A percentile compares a stretch with the other conserved stretches of the same genome.
phyloP scores from a whole-genome alignment of 30 jellyfish, hydroid and myxozoan species.

The Calvadosia cruxmelitensis region DNA sequence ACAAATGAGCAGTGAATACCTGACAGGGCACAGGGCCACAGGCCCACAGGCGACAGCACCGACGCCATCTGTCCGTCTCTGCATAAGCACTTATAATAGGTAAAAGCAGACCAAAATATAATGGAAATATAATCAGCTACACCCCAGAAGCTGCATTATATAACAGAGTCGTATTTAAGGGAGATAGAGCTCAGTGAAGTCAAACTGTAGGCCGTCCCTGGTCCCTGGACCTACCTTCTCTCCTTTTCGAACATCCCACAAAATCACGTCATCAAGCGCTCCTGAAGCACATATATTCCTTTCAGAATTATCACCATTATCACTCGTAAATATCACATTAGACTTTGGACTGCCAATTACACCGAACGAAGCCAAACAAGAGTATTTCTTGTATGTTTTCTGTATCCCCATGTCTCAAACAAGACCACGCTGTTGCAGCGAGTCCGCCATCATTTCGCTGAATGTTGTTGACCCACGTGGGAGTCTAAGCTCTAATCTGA shows the following conservation, averaged over 20 bases:
- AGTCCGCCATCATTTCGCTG: too few species aligned
- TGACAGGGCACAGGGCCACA: too few species aligned
- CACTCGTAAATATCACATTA: slow-evolving; percentile 27
- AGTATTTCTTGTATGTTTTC: slow-evolving; percentile 80
- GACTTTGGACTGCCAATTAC: slow-evolving; percentile 79
- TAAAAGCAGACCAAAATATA: too few species aligned
- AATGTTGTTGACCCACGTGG: too few species aligned
- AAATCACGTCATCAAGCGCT: slow-evolving; percentile 70
- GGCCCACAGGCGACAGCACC: too few species aligned
- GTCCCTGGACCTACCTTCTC: slow-evolving; percentile 64
- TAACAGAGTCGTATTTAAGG: neutral
- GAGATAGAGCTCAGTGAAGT: neutral
- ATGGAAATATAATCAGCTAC: too few species aligned
- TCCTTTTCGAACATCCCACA: slow-evolving; percentile 89
- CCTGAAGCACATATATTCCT: slow-evolving; percentile 55
- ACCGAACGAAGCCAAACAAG: slow-evolving; percentile 69
- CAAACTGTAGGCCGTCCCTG: too few species aligned
- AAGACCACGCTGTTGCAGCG: neutral
- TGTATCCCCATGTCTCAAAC: slow-evolving; percentile 11
- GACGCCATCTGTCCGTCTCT: too few species aligned
- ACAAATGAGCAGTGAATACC: too few species aligned
- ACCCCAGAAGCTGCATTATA: too few species aligned
- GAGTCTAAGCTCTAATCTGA: too few species aligned
- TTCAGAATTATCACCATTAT: slow-evolving; percentile 4
- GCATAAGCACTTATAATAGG: too few species aligned